A percentile compares a stretch with the other conserved stretches of the same genome.
phyloP scores from a whole-genome alignment of 2,888 invertebrate species.

The Piscicola geometra region DNA sequence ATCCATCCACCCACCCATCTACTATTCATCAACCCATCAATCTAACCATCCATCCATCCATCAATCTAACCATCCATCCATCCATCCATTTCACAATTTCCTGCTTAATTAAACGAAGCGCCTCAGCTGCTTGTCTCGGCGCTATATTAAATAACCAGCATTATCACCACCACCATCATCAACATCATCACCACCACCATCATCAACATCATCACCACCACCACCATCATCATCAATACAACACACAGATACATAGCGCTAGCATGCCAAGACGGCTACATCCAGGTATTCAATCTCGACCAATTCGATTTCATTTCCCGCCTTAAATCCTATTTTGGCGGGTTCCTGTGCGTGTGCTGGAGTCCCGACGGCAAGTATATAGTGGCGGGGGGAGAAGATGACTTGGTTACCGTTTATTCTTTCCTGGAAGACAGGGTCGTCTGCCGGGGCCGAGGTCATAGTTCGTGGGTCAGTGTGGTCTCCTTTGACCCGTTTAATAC shows the following conservation, averaged over 20 bases:
- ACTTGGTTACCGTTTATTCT: conserved; percentile 94
- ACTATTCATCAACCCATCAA: no score
- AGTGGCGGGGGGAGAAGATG: conserved; percentile 96
- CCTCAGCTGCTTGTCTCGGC: no score
- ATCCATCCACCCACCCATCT: no score
- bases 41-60: no score
- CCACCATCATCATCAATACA: background rate
- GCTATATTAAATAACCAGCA: no score
- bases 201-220: background rate
- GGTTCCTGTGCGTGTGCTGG: conserved; percentile 94
- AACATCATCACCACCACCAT: background rate
- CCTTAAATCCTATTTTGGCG: conserved; percentile 95
- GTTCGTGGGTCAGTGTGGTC: conserved; percentile 95
- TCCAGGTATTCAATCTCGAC: conserved; percentile 92
- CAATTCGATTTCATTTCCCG: conserved; percentile 87
- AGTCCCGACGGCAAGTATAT: conserved; percentile 86
- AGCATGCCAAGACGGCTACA: conserved; percentile 80
- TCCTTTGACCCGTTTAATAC: conserved; percentile 67
- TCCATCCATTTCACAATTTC: background rate
- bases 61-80: no score
- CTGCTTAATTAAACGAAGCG: background rate
- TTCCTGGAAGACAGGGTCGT: conserved; percentile 85
- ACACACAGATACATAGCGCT: conserved; percentile 76
- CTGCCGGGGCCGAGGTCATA: conserved; percentile 94
- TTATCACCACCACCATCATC: no score